A percentile compares a stretch with the other conserved stretches of the same genome.
Conservation (phyloP, 2,888 invertebrate genomes). For the Aquatica leii region DNA sequence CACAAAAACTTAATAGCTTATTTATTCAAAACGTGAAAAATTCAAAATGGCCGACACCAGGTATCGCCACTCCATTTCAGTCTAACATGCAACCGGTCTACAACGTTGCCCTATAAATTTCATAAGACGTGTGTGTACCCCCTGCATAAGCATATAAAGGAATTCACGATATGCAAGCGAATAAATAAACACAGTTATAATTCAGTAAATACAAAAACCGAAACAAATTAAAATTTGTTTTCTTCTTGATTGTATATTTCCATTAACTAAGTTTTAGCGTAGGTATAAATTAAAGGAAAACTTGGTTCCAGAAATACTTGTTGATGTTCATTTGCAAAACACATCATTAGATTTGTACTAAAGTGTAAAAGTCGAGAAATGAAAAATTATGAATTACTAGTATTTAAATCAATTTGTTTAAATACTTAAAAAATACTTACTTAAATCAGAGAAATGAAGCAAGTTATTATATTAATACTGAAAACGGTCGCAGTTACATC, state of each 20-base stretch:
- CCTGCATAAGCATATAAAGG: conserved; percentile 20
- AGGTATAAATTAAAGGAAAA: no score
- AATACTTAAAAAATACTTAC: no score
- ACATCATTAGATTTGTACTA: no score
- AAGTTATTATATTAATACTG: no score
- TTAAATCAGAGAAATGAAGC: no score
- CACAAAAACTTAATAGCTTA: conserved; percentile 63
- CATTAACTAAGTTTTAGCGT: no score
- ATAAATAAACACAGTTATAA: conserved; percentile 14
- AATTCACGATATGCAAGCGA: conserved; percentile 13
- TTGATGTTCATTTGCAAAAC: no score
- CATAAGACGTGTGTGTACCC: conserved; percentile 26
- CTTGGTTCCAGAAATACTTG: no score
- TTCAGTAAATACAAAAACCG: conserved; percentile 7
- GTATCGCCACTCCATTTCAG: conserved; percentile 41
- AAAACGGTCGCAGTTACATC: no score
- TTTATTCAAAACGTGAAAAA: conserved; percentile 63
- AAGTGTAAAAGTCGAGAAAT: no score
- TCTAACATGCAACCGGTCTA: conserved; percentile 47
- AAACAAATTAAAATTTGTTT: conserved; percentile 7
- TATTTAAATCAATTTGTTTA: no score
- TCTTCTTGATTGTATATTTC: not conserved
- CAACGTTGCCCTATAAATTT: conserved; percentile 37
- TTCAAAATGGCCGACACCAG: conserved; percentile 61
- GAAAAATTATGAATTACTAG: no score